Conservation (phyloP, 2,888 invertebrate genomes). For the Aphidius colemani region DNA sequence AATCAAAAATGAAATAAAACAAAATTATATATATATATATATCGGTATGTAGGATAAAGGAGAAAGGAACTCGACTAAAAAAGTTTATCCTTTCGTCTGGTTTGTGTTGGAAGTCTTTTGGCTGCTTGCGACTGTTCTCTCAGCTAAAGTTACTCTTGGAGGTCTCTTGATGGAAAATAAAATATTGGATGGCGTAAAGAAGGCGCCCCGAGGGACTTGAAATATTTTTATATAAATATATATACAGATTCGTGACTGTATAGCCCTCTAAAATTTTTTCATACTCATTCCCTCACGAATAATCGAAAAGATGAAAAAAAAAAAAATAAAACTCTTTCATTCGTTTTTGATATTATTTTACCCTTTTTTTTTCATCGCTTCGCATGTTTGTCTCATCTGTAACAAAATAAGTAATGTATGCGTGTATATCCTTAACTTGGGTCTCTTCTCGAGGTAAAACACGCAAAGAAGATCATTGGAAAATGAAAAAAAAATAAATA, state of each 20-base stretch:
- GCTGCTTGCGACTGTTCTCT: too few relatives aligned
- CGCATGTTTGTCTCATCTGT: slow-evolving; percentile 17
- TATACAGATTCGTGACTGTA: slow-evolving; percentile 28
- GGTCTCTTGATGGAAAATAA: slow-evolving; percentile 12
- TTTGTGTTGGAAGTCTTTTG: slow-evolving; percentile 12
- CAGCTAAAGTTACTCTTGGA: too few relatives aligned
- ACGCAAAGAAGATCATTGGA: slow-evolving; percentile 19
- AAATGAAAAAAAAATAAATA: not conserved
- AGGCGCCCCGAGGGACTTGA: slow-evolving; percentile 11
- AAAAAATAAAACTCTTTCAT: not conserved
- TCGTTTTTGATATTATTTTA: not conserved
- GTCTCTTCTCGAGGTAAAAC: slow-evolving; percentile 14
- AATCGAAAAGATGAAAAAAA: not conserved
- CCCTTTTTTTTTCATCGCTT: not conserved
- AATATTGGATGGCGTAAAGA: slow-evolving; percentile 9
- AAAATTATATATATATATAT: too few relatives aligned
- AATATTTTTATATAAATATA: slow-evolving; percentile 31
- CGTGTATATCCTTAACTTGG: slow-evolving; percentile 18
- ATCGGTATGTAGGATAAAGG: slow-evolving; percentile 12
- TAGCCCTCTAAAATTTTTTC: not conserved
- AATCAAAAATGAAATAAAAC: too few relatives aligned
- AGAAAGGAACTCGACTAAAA: slow-evolving; percentile 18
- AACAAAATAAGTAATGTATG: slow-evolving; percentile 21
- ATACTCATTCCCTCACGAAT: not conserved
- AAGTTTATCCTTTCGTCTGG: slow-evolving; percentile 22